Percentiles rank a stretch among this genome's conserved stretches.
Conservation (phyloP, 2,888 invertebrate species). For the Acrobasis consociella region DNA sequence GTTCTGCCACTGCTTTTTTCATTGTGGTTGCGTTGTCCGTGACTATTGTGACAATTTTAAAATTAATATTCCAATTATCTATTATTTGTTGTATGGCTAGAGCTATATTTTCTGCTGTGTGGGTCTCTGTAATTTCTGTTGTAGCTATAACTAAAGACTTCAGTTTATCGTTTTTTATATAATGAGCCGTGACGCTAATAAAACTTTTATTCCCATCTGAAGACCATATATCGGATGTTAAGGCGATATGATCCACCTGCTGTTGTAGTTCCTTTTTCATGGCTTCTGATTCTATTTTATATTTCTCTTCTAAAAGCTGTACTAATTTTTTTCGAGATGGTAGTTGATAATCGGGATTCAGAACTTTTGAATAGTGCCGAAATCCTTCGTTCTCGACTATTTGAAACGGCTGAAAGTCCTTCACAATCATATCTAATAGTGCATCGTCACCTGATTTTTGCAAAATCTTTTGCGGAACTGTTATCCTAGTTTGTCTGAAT, state of each 20-base stretch:
- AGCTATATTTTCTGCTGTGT: no score
- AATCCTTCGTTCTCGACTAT: constrained; percentile 31
- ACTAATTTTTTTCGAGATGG: no score
- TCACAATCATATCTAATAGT: constrained; percentile 29
- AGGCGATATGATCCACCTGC: constrained; percentile 19
- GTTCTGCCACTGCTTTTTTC: constrained; percentile 33
- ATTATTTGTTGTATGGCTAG: no score
- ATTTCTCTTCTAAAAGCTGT: constrained; percentile 7
- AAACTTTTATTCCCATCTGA: constrained; percentile 28
- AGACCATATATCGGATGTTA: constrained; percentile 33
- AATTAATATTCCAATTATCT: no score
- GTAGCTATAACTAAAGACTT: no score
- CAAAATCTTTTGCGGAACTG: constrained; percentile 28
- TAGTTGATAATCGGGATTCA: no score
- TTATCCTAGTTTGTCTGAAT: constrained; percentile 28
- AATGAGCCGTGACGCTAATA: constrained; percentile 31
- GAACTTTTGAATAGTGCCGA: constrained; percentile 19
- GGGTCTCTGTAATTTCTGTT: no score
- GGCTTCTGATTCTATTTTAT: constrained; percentile 27
- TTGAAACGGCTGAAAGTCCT: constrained; percentile 29
- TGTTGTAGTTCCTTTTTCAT: constrained; percentile 28
- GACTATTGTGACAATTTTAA: no score
- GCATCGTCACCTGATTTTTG: constrained; percentile 31
- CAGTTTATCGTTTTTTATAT: constrained; percentile 25
- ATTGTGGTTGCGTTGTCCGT: no score